phyloP scores from a whole-genome alignment of 2,797 vertebrate genomes.

The Crocodylus rhombifer region DNA sequence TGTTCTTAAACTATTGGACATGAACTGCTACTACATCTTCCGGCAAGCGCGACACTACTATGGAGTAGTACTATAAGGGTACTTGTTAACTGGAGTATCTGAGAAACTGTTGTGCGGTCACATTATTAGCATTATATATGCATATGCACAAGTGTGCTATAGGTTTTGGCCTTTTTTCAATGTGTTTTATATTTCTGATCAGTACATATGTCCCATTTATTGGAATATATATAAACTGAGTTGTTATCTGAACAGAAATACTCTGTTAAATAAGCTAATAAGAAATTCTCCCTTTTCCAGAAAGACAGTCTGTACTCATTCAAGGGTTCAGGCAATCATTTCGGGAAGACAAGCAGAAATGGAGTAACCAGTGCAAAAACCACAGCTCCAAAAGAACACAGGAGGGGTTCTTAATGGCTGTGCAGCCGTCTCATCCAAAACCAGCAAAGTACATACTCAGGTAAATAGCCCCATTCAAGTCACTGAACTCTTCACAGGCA shows the following conservation, averaged over 20 bases:
- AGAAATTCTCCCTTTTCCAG: accelerated
- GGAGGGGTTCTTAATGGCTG: not conserved
- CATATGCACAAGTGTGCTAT: accelerated
- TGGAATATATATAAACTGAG: not conserved
- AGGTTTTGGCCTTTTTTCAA: not conserved
- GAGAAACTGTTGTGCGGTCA: not conserved
- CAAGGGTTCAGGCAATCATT: not conserved
- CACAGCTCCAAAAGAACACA: not conserved
- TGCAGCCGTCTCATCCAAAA: not conserved
- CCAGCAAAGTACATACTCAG: accelerated
- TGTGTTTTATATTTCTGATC: not conserved
- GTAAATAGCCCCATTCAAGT: not conserved
- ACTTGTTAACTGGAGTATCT: not conserved
- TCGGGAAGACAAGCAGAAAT: not conserved
- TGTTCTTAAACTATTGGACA: not conserved
- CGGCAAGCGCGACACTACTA: not conserved
- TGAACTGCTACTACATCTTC: not conserved
- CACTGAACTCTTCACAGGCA: not conserved
- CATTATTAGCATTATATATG: not conserved
- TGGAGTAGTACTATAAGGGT: not conserved
- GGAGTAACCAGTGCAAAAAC: accelerated
- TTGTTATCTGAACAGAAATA: not conserved
- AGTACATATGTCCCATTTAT: not conserved
- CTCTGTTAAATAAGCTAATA: not conserved
- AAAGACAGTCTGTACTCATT: not conserved